These are phyloP conservation scores for Chaenogobius annularis DNA, from an alignment of 2,113 vertebrate species.

Conservation along the genomic window DNA sequence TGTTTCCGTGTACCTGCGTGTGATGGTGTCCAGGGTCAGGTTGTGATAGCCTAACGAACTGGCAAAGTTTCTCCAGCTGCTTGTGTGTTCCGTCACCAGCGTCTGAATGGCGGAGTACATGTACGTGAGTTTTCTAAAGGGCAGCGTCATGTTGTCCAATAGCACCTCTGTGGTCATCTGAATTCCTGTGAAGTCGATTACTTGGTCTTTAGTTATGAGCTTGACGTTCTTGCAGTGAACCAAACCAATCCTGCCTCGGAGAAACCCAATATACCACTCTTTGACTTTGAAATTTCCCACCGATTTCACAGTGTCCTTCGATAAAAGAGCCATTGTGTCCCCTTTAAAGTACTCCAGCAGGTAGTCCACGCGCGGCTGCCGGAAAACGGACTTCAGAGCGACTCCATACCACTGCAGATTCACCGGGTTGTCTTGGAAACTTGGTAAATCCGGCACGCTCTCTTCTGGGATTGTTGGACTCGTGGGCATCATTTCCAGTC, in stretches of 20 bases:
- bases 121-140: constrained; percentile 93
- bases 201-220: constrained; percentile 87
- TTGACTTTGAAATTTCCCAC: constrained; percentile 92
- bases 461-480: constrained; percentile 74
- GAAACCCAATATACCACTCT: constrained; percentile 93
- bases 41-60: constrained; percentile 84
- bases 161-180: constrained; percentile 81
- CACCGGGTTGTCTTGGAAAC: constrained; percentile 82
- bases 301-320: constrained; percentile 86
- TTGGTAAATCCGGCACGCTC: constrained; percentile 73
- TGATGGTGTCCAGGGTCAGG: constrained; percentile 77
- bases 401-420: constrained; percentile 83
- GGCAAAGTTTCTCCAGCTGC: constrained; percentile 87
- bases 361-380: constrained; percentile 88
- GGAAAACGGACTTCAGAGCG: constrained; percentile 87
- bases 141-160: constrained; percentile 85
- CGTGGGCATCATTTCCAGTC: constrained; percentile 64
- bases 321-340: constrained; percentile 90
- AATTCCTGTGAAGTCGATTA: constrained; percentile 81
- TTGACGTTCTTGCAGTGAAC: constrained; percentile 94
- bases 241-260: constrained; percentile 87
- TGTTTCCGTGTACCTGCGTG: constrained; percentile 72
- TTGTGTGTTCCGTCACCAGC: constrained; percentile 85
- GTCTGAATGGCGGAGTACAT: constrained; percentile 92
- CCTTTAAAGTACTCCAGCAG: constrained; percentile 97